phyloP scores from a whole-genome alignment of 2,113 vertebrate genomes.

The Cyphotilapia sp. region DNA sequence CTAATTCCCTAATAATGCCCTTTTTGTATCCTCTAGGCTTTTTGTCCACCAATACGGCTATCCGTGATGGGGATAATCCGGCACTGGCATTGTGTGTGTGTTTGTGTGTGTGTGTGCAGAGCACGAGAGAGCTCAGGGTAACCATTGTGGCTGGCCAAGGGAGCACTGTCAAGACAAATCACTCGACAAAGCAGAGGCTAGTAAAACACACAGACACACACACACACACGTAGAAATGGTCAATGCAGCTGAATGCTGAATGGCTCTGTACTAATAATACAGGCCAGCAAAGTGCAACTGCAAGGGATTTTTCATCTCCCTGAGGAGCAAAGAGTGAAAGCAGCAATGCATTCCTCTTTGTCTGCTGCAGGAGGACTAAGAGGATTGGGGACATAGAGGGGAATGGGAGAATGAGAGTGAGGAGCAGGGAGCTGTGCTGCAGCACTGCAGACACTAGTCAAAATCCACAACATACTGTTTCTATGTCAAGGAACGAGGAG shows the following conservation, averaged over 20 bases:
- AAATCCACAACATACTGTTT: constrained; percentile 10
- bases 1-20: constrained; percentile 13
- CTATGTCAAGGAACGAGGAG: not conserved
- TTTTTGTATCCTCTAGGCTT: constrained; percentile 10
- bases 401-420: constrained; percentile 22
- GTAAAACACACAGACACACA: constrained; percentile 17
- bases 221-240: constrained; percentile 3
- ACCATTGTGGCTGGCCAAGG: constrained; percentile 17
- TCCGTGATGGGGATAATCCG: constrained; percentile 36
- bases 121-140: constrained; percentile 9
- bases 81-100: not conserved
- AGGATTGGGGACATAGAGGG: constrained; percentile 41
- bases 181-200: constrained; percentile 34
- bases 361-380: constrained; percentile 54
- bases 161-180: constrained; percentile 49
- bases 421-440: constrained; percentile 2
- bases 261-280: constrained; percentile 44
- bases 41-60: constrained; percentile 19
- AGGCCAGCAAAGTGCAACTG: constrained; percentile 59
- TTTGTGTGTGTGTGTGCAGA: not conserved
- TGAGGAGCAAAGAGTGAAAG: constrained; percentile 44
- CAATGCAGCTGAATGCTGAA: constrained; percentile 30
- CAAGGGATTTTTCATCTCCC: constrained; percentile 55
- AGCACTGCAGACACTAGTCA: constrained; percentile 22
- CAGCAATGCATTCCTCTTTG: constrained; percentile 50